Conservation (phyloP, 2,888 invertebrate species). For the Balanococcus diminutus region DNA sequence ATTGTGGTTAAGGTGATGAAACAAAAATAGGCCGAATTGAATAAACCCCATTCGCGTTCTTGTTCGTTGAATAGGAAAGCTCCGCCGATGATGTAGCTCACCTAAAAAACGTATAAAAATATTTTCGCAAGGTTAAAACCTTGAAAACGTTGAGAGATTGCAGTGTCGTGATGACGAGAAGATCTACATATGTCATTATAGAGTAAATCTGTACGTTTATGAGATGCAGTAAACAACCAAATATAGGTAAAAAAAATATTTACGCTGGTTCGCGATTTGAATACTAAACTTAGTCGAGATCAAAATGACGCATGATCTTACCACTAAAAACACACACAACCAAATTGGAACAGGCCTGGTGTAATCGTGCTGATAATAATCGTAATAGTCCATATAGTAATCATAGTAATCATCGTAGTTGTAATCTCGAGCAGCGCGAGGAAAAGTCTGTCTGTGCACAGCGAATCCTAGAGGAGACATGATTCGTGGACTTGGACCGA, state of each 20-base stretch:
- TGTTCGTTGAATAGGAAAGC: slow-evolving; percentile 84
- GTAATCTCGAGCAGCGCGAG: slow-evolving; percentile 52
- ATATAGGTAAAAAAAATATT: background rate
- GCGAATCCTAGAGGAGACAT: slow-evolving; percentile 75
- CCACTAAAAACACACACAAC: slow-evolving; percentile 85
- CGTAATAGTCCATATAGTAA: slow-evolving; percentile 62
- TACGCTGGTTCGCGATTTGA: background rate
- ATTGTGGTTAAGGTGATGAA: slow-evolving; percentile 93
- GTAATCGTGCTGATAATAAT: slow-evolving; percentile 69
- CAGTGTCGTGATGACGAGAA: background rate
- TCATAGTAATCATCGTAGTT: slow-evolving; percentile 58
- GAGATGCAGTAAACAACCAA: slow-evolving; percentile 8
- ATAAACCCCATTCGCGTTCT: slow-evolving; percentile 80
- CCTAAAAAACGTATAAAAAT: slow-evolving; percentile 60
- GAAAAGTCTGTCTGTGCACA: slow-evolving; percentile 67
- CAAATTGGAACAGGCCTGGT: slow-evolving; percentile 83
- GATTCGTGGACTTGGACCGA: slow-evolving; percentile 66
- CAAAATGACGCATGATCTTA: slow-evolving; percentile 60
- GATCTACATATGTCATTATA: slow-evolving; percentile 23
- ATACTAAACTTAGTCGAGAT: background rate
- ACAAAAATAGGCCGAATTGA: slow-evolving; percentile 91
- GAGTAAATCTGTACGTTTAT: background rate
- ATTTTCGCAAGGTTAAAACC: background rate
- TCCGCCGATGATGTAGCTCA: slow-evolving; percentile 87
- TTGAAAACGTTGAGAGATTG: background rate